Conservation (phyloP, 1,140 invertebrate genomes). For the Drosophila pseudoobscura region DNA sequence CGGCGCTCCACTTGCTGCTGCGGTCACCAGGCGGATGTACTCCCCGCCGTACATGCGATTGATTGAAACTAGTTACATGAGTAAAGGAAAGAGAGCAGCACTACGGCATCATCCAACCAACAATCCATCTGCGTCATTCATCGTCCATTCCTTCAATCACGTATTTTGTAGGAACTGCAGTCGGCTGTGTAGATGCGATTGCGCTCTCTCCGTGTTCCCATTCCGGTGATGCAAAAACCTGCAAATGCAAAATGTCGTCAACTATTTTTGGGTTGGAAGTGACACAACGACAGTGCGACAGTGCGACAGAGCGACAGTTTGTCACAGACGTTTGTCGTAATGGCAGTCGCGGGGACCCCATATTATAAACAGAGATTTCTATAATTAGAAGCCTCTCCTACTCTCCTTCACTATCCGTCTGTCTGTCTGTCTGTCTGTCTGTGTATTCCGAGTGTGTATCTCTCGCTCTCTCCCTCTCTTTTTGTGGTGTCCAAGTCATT, state of each 20-base stretch:
- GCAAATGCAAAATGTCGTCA: slow-evolving; percentile 50
- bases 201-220: slow-evolving; percentile 4
- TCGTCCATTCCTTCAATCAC: background rate
- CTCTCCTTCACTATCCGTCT: background rate
- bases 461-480: background rate
- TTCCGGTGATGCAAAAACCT: slow-evolving; percentile 31
- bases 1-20: too few species aligned
- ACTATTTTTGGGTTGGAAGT: slow-evolving; percentile 49
- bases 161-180: too few species aligned
- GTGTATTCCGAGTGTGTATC: slow-evolving; percentile 2
- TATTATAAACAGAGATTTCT: slow-evolving; percentile 8
- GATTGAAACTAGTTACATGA: too few species aligned
- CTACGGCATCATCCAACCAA: too few species aligned
- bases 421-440: slow-evolving; percentile 7
- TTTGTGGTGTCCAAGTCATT: slow-evolving; percentile 34
- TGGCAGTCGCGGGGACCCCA: too few species aligned
- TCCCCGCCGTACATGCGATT: too few species aligned
- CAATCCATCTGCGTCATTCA: too few species aligned
- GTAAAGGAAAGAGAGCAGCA: too few species aligned
- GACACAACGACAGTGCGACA: slow-evolving; percentile 13
- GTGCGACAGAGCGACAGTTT: too few species aligned
- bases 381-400: slow-evolving; percentile 22
- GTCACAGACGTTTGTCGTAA: too few species aligned
- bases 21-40: too few species aligned
- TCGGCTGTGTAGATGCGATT: background rate